Percentiles rank a stretch among this genome's conserved stretches.
phyloP scores from a whole-genome alignment of 2,888 invertebrate genomes.

The Muschampia plurimacula region DNA sequence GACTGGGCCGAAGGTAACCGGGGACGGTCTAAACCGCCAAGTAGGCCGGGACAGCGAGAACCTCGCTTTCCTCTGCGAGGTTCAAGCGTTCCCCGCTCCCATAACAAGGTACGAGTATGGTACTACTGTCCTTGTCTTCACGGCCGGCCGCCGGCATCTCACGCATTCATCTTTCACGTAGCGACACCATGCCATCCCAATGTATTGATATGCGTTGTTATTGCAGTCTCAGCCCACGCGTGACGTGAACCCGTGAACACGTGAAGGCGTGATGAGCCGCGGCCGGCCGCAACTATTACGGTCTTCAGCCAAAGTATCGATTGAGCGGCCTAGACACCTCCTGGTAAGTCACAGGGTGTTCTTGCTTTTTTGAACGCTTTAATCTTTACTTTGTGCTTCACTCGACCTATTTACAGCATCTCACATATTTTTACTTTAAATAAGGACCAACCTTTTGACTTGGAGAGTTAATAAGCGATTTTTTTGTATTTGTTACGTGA shows the following conservation, averaged over 20 bases:
- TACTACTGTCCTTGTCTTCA: slow-evolving; percentile 47
- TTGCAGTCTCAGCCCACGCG: slow-evolving; percentile 78
- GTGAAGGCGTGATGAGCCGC: slow-evolving; percentile 82
- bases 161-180: slow-evolving; percentile 83
- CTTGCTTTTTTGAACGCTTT: slow-evolving; percentile 82
- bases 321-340: slow-evolving; percentile 83
- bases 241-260: slow-evolving; percentile 48
- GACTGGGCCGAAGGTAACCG: slow-evolving; percentile 88
- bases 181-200: slow-evolving; percentile 72
- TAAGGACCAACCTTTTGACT: slow-evolving; percentile 8
- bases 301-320: slow-evolving; percentile 82
- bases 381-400: slow-evolving; percentile 85
- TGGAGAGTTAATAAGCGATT: not conserved
- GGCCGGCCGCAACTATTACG: slow-evolving; percentile 80
- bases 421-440: slow-evolving; percentile 9
- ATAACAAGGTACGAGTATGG: slow-evolving; percentile 88
- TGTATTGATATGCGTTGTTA: slow-evolving; percentile 82
- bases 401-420: slow-evolving; percentile 36
- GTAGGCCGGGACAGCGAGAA: slow-evolving; percentile 74
- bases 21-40: slow-evolving; percentile 86
- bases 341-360: slow-evolving; percentile 86
- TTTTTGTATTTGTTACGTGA: slow-evolving; percentile 5
- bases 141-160: slow-evolving; percentile 74
- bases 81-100: slow-evolving; percentile 92
- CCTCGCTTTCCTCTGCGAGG: slow-evolving; percentile 90